Evolutionary conservation across 2,797 vertebrate genomes (phyloP).

Genomic region (Sylvilagus floridanus): DNA sequence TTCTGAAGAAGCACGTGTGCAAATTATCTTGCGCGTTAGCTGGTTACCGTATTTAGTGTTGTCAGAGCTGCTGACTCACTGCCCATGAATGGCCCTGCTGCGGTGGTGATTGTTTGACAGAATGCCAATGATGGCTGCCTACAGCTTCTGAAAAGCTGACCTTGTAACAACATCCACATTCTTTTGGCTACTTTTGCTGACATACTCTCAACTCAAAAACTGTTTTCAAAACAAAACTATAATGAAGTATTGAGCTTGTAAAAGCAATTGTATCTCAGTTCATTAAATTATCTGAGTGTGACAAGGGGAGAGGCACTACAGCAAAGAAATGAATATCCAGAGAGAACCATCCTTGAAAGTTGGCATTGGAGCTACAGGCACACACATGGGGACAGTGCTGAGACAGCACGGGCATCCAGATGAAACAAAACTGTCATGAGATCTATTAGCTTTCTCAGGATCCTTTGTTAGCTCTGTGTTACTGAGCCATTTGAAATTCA

Average conservation of each 20-base stretch:
- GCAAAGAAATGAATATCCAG: conserved; percentile 29
- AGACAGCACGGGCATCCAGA: background rate
- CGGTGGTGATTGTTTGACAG: conserved; percentile 82
- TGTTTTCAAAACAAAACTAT: conserved; percentile 87
- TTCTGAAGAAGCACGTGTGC: conserved; percentile 62
- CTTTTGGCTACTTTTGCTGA: conserved; percentile 86
- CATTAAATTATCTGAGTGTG: conserved; percentile 78
- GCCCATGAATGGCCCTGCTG: conserved; percentile 77
- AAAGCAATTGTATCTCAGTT: conserved; percentile 84
- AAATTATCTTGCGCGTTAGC: conserved; percentile 61
- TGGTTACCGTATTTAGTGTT: conserved; percentile 70
- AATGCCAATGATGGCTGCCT: conserved; percentile 80
- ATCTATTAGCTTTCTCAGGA: background rate
- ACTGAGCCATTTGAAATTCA: conserved; percentile 33
- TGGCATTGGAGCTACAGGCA: conserved; percentile 45
- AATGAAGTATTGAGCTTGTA: conserved; percentile 85
- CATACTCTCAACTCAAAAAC: conserved; percentile 83
- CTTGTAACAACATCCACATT: conserved; percentile 85
- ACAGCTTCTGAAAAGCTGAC: conserved; percentile 85
- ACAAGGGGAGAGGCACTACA: conserved; percentile 43
- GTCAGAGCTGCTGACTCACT: conserved; percentile 85
- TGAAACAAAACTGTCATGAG: background rate
- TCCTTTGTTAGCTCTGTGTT: background rate
- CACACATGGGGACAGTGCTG: background rate
- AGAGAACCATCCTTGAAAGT: conserved; percentile 15